Conservation (phyloP, 2,113 vertebrate species). For the Paraplagusia blochii region DNA sequence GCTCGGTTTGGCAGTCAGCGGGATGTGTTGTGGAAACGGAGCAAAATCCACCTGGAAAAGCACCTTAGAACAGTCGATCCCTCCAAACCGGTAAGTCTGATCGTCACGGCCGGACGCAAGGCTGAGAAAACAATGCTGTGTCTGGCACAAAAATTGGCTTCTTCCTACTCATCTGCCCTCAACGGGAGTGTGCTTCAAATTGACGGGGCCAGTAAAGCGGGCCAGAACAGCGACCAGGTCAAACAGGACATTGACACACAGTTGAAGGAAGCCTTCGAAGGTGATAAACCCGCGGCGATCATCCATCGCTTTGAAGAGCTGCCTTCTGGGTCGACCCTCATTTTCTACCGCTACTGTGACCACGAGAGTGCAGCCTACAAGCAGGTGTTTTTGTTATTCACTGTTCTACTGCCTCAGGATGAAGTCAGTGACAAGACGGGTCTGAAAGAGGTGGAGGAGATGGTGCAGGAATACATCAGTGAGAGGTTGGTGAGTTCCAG, state of each 20-base stretch:
- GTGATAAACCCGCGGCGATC: constrained; percentile 75
- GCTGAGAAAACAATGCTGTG: constrained; percentile 82
- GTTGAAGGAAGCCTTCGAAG: constrained; percentile 77
- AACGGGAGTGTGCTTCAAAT: constrained; percentile 72
- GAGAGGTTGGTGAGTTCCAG: constrained; percentile 55
- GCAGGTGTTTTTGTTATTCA: constrained; percentile 83
- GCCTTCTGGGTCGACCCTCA: constrained; percentile 86
- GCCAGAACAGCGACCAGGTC: constrained; percentile 75
- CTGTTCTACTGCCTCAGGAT: constrained; percentile 78
- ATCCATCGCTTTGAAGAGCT: constrained; percentile 86
- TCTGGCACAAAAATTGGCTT: constrained; percentile 77
- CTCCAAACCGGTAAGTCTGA: constrained; percentile 84
- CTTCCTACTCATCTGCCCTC: constrained; percentile 72
- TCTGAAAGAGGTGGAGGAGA: constrained; percentile 81
- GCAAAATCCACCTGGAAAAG: constrained; percentile 77
- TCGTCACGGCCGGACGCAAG: constrained; percentile 77
- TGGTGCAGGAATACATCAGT: constrained; percentile 82
- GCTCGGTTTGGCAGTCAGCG: constrained; percentile 80
- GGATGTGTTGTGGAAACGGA: constrained; percentile 76
- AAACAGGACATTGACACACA: constrained; percentile 83
- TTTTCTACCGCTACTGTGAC: constrained; percentile 97
- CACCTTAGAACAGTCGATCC: constrained; percentile 78
- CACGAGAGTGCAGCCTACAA: constrained; percentile 89
- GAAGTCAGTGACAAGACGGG: constrained; percentile 54
- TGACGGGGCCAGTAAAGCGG: constrained; percentile 66